Base-by-base conservation (phyloP, 2,797 vertebrate genomes). In the Naso thynnoides region DNA sequence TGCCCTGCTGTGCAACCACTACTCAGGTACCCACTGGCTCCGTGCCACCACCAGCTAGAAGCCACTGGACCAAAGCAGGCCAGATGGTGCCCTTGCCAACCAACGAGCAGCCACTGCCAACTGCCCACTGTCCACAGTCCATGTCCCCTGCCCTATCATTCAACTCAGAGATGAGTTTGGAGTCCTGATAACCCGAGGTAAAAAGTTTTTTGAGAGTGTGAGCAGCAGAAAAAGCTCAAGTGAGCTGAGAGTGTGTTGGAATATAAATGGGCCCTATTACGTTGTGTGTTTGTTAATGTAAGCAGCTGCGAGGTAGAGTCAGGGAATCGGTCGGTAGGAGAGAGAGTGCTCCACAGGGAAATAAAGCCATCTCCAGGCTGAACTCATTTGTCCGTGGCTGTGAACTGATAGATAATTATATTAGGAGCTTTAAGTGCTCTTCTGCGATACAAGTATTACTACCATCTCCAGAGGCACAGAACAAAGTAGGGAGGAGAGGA, bases 81-180 rank as follows among this genome's bases (percentile, higher is more conserved):
- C 93, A 93, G 88, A 91, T 91, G 91, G 89, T 86, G 86, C 83
- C 88, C 88, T 88, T 84, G 82, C 91, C 89, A 90, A 82, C 80
- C 85, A 71, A 54, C 44, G 69, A 79, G 70, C 78, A 57, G 86
- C 83, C 82, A 8, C 85, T 80, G 63, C 16, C 75, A 83, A 85
- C 81, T 70, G 63, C 39, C 73, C 82, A 70, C 85, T 71, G 76
- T 55, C 78, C 59, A 24, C 57, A 52, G 61, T 50, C 68, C n/a
- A 29, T 42, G 79, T 76, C 84, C 71, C 65, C 45, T 77, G 68
- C 66, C 61, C 84, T 76, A 58, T 70, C 73, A 41, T 83, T 84
- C 76, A 86, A 86, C 84, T 80, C 70, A 47, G 70, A 60, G 50
- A 76, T 47, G 73, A 86, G 76, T 82, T 86, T 72, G 52, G 66